Percentiles rank a stretch among this genome's conserved stretches.
phyloP scores from a whole-genome alignment of 2,888 invertebrate species.

The Dione juno region DNA sequence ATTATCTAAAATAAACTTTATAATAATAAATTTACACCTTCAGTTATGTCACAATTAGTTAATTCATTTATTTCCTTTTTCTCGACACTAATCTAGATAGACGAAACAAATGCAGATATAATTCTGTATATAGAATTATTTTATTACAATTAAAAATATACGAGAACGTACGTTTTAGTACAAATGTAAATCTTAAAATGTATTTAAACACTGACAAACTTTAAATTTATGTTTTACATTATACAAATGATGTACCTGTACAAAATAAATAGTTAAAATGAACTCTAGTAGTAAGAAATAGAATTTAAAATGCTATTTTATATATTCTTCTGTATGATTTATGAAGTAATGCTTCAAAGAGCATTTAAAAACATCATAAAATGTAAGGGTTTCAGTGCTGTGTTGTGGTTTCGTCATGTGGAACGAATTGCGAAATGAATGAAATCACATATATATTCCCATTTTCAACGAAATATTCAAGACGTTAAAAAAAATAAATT shows the following conservation, averaged over 20 bases:
- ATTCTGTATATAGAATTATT: not conserved
- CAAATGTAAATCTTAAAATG: not conserved
- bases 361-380: slow-evolving; percentile 10
- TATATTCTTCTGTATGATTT: not conserved
- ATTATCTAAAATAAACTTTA: no score
- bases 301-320: not conserved
- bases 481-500: no score
- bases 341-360: not conserved
- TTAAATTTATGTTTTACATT: not conserved
- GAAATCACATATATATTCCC: not conserved
- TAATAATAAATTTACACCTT: no score
- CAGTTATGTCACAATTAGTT: no score
- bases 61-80: no score
- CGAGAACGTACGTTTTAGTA: not conserved
- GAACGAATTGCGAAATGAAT: not conserved
- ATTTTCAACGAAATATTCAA: slow-evolving; percentile 1
- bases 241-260: not conserved
- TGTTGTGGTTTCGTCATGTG: no score
- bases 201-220: not conserved
- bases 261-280: not conserved
- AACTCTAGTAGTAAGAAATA: not conserved
- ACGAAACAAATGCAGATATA: not conserved
- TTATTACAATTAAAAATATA: not conserved
- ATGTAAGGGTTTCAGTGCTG: not conserved
- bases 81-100: not conserved